Percentiles rank a stretch among this genome's conserved stretches.
Evolutionary conservation across 1,140 invertebrate genomes (phyloP).

Genomic region (Formica exsecta): DNA sequence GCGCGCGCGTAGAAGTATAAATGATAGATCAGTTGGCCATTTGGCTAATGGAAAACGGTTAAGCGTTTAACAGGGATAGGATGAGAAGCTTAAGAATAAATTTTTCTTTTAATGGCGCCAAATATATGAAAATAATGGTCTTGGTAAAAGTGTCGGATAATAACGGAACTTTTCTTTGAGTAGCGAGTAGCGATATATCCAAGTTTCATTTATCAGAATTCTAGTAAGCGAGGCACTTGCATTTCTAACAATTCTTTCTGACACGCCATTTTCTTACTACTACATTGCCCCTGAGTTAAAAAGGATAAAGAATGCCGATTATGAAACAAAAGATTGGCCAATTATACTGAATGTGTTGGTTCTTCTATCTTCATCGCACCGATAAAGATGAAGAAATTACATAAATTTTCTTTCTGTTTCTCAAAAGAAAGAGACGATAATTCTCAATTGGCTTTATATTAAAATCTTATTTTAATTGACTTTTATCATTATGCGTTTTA

Average conservation of each 20-base stretch:
- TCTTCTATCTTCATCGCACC: not conserved
- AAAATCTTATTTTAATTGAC: not conserved
- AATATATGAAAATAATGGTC: constrained; percentile 47
- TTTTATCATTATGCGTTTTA: not conserved
- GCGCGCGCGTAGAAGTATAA: not conserved
- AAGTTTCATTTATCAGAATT: constrained; percentile 52
- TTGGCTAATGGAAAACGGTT: constrained; percentile 31
- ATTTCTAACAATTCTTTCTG: constrained; percentile 51
- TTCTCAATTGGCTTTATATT: not conserved
- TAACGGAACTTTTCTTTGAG: constrained; percentile 32
- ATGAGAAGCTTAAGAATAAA: constrained; percentile 27
- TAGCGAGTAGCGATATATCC: constrained; percentile 14
- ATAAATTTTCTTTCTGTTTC: not conserved
- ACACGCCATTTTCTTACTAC: not conserved
- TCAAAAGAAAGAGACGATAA: not conserved
- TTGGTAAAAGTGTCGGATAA: constrained; percentile 33
- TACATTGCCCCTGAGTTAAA: constrained; percentile 16
- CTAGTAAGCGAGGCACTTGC: constrained; percentile 13
- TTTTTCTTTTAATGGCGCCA: constrained; percentile 15
- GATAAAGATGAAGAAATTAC: not conserved
- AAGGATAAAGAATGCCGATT: constrained; percentile 20
- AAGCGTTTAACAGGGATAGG: not conserved
- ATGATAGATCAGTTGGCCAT: not conserved
- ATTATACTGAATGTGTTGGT: constrained; percentile 15
- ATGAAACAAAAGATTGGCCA: constrained; percentile 15